These are phyloP conservation scores for Perccottus glenii DNA, from an alignment of 2,113 vertebrate species.

Conservation along the genomic window DNA sequence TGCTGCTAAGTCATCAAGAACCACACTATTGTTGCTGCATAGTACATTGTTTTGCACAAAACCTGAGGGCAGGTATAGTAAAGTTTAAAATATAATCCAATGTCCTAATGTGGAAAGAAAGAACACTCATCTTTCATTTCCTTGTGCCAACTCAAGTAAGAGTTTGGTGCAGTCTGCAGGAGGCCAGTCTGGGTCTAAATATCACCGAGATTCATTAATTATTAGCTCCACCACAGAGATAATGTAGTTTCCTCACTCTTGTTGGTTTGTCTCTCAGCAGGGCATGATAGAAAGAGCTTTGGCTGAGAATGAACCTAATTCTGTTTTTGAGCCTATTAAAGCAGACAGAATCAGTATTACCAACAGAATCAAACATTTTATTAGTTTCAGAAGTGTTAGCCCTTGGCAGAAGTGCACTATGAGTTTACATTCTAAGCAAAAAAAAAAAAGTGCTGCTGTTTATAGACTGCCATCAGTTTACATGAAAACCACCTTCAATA, in stretches of 20 bases:
- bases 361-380: too few relatives aligned
- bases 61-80: conserved; percentile 8
- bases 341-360: too few relatives aligned
- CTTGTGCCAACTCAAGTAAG: not conserved
- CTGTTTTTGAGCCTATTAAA: not conserved
- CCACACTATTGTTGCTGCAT: not conserved
- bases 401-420: too few relatives aligned
- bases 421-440: too few relatives aligned
- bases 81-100: conserved; percentile 32
- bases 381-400: too few relatives aligned
- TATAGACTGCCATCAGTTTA: too few relatives aligned
- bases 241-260: not conserved
- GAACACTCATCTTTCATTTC: conserved; percentile 21
- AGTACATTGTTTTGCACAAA: conserved; percentile 13
- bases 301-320: not conserved
- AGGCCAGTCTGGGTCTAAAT: conserved; percentile 8
- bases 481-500: too few relatives aligned
- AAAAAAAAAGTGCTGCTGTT: too few relatives aligned
- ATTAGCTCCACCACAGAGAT: not conserved
- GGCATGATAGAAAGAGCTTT: not conserved
- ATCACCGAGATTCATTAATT: not conserved
- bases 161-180: not conserved
- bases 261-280: not conserved
- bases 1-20: conserved; percentile 28
- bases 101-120: conserved; percentile 7